Evolutionary conservation across 2,797 vertebrate genomes (phyloP).

Genomic region (Galaxias olidus): DNA sequence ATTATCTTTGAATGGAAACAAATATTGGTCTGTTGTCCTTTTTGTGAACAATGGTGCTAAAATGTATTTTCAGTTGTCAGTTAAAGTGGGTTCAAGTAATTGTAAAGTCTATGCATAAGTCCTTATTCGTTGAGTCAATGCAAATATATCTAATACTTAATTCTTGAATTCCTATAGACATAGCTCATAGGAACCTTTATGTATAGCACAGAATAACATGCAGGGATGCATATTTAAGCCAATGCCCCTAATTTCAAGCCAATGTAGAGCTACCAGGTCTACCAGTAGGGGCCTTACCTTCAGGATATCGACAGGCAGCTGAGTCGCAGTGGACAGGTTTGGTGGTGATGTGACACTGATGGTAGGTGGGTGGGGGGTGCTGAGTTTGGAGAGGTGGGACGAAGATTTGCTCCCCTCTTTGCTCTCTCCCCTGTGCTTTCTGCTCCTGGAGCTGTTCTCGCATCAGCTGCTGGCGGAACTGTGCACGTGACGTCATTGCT

Average conservation of each 20-base stretch:
- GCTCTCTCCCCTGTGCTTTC: constrained; percentile 79
- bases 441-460: constrained; percentile 82
- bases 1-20: too few species aligned
- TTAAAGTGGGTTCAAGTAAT: too few species aligned
- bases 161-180: too few species aligned
- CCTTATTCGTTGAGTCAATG: too few species aligned
- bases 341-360: constrained; percentile 76
- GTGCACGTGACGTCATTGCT: constrained; percentile 81
- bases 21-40: too few species aligned
- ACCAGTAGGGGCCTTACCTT: constrained; percentile 75
- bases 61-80: too few species aligned
- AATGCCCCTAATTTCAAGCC: background rate
- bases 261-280: background rate
- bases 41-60: too few species aligned
- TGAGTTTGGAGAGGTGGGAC: constrained; percentile 10
- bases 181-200: too few species aligned
- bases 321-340: constrained; percentile 72
- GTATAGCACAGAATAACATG: too few species aligned
- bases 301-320: constrained; percentile 84
- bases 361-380: constrained; percentile 74
- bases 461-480: constrained; percentile 80
- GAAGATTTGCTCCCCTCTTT: constrained; percentile 71
- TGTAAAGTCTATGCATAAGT: too few species aligned
- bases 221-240: background rate
- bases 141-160: too few species aligned